Conservation (phyloP, 1,140 invertebrate species). For the Cydia splendana region DNA sequence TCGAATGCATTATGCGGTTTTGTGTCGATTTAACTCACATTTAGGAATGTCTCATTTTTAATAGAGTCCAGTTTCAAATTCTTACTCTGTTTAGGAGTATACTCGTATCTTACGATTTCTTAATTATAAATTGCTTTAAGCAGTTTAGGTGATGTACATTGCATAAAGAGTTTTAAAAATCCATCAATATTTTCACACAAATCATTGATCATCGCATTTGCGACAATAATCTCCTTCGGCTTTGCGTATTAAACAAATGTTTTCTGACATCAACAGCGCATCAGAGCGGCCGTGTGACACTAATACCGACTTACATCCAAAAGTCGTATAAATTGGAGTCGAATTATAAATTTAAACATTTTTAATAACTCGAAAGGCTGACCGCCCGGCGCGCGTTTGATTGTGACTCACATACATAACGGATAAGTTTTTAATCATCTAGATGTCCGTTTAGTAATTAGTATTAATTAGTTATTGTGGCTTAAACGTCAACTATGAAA, state of each 20-base stretch:
- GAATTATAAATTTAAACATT: constrained; percentile 67
- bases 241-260: constrained; percentile 67
- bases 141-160: not conserved
- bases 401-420: constrained; percentile 38
- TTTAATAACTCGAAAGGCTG: constrained; percentile 57
- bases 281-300: constrained; percentile 59
- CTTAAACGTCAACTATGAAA: not conserved
- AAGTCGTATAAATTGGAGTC: constrained; percentile 67
- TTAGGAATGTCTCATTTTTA: constrained; percentile 39
- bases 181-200: constrained; percentile 44
- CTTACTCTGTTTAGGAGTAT: not conserved
- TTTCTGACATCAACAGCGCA: constrained; percentile 57
- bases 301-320: constrained; percentile 69
- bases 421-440: constrained; percentile 6
- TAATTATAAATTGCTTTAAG: too few relatives aligned
- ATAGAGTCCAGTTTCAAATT: not conserved
- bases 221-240: constrained; percentile 54
- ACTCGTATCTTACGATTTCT: too few relatives aligned
- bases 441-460: not conserved
- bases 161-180: not conserved
- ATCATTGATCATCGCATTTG: constrained; percentile 46
- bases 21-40: constrained; percentile 48
- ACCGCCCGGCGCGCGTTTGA: constrained; percentile 35
- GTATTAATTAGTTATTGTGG: not conserved
- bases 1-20: constrained; percentile 59